phyloP scores from a whole-genome alignment of 2,797 vertebrate genomes.

The Mus minutoides region DNA sequence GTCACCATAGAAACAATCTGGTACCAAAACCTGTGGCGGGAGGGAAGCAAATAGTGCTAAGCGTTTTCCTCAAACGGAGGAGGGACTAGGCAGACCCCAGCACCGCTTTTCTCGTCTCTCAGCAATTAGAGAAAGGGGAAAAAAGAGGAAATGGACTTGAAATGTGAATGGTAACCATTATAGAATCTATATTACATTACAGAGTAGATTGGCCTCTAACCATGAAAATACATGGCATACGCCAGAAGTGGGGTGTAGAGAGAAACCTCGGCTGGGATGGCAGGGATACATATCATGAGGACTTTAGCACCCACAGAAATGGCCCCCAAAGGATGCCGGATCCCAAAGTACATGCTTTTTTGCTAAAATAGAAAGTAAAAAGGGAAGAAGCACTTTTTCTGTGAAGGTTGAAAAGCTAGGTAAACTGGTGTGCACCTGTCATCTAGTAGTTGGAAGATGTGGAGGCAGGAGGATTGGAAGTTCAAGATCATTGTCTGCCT shows the following conservation, averaged over 20 bases:
- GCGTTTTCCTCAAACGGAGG: not conserved
- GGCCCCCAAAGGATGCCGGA: not conserved
- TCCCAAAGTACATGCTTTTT: slow-evolving; percentile 4
- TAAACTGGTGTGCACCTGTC: not conserved
- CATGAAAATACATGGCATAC: not conserved
- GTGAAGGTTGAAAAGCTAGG: not conserved
- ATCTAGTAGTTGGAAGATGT: not conserved
- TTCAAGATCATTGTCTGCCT: not conserved
- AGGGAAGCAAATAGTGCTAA: not conserved
- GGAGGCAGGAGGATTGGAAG: not conserved
- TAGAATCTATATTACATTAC: not conserved
- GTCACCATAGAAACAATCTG: not conserved
- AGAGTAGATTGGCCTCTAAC: not conserved
- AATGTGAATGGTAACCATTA: not conserved
- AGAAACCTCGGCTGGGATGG: not conserved
- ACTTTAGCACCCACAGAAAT: not conserved
- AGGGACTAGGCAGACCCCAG: not conserved
- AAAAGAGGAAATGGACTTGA: not conserved
- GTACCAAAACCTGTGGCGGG: slow-evolving; percentile 5
- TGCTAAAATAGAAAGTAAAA: slow-evolving; percentile 38
- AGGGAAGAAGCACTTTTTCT: not conserved
- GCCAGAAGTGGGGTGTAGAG: not conserved
- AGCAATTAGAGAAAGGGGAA: not conserved
- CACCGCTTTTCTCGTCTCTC: not conserved
- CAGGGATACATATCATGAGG: not conserved